Base-by-base conservation (phyloP, 2,113 vertebrate species). In the Balaeniceps rex region DNA sequence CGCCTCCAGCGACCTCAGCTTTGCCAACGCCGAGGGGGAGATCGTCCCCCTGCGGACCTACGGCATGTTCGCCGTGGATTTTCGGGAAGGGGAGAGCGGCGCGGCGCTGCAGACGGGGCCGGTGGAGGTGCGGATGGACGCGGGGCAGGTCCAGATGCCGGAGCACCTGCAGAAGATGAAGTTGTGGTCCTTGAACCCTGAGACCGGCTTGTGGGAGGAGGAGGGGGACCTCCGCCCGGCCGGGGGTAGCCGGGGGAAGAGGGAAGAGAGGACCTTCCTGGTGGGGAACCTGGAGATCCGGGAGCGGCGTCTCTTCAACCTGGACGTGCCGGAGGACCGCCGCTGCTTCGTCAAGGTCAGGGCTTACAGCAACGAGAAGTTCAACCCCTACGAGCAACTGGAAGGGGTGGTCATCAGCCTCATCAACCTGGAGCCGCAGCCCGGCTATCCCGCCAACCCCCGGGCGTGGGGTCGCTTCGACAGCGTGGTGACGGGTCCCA, bases 381-480 rank as follows among this genome's bases (percentile, higher is more conserved):
- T 99, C 95, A 95, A 98, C 54, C 91, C 98, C 38, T 94, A 51
- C 7, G 99, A 99, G 97, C 99, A 99, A 87, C 94, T 99, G 82
- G 99, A 99, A 60, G 99, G 99, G 25, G 99, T 99, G 9, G 99
- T 99, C 26, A 93, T 99, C 90, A 99, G 82, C 60, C 97, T 99
- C 51, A 97, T 99, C 91, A 99, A 99, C 95, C 94, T 99, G 83
- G 99, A 99, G 93, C 99, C 99, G 3, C 98, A 98, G 52, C 98
- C 99, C 0, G 99, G 99, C 70, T 99, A 97, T 81, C 98, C 99
- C 0, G 97, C 99, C 83, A 99, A 99, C 83, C 99, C 99, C 1
- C 98, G 99, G 61, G 99, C 99, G 1, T 99, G 99, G 99, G 99
- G 99, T 3, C 99, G 99, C 42, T 99, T 99, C 60, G 99, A 99